phyloP scores from a whole-genome alignment of 2,113 vertebrate genomes.

The Ivindomyrus marchei region DNA sequence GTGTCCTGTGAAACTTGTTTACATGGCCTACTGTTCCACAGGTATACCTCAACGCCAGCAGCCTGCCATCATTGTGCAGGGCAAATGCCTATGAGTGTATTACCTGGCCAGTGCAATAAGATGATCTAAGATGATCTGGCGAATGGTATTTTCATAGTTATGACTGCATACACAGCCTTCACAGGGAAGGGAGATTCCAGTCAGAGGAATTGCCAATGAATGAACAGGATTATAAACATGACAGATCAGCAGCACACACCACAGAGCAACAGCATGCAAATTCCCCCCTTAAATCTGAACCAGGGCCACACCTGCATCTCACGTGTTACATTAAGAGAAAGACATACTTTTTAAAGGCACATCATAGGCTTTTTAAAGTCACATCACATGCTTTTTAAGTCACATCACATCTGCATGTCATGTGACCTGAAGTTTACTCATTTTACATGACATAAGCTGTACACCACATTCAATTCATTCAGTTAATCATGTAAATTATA shows the following conservation, averaged over 20 bases:
- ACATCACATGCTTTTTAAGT: neutral
- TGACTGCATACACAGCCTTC: neutral
- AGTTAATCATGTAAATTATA: neutral
- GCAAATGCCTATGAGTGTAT: neutral
- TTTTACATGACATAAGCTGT: neutral
- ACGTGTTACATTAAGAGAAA: neutral
- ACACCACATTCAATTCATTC: neutral
- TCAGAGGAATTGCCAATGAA: neutral
- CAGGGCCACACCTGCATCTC: neutral
- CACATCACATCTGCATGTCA: neutral
- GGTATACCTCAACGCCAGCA: neutral
- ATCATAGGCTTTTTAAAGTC: too few species aligned
- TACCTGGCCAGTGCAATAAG: neutral
- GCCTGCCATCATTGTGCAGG: neutral
- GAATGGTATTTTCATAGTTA: neutral
- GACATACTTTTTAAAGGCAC: neutral
- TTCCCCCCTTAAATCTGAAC: neutral
- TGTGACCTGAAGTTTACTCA: neutral
- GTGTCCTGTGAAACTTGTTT: neutral
- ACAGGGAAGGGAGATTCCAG: neutral
- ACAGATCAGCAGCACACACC: neutral
- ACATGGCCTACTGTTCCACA: neutral
- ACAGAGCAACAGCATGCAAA: neutral
- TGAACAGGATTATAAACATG: neutral
- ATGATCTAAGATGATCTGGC: neutral